These are phyloP conservation scores for Drosophila birchii DNA, from an alignment of 2,888 invertebrate genomes.

Conservation along the genomic window DNA sequence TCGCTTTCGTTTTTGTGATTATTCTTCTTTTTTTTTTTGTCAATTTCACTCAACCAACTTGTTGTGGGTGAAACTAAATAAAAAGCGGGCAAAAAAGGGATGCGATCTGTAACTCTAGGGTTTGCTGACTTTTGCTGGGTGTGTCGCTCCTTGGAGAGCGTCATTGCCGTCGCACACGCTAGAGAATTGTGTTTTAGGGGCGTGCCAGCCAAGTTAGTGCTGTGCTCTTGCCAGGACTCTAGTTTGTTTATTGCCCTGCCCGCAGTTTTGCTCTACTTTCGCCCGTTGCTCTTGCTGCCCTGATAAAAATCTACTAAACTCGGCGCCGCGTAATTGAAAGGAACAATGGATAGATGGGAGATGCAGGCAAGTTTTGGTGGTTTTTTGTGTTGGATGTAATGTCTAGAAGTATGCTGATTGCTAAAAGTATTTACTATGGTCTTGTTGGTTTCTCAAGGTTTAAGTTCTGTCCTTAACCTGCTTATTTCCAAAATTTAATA, in stretches of 20 bases:
- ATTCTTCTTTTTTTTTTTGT: neutral
- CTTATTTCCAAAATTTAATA: too few relatives aligned
- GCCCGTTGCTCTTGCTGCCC: slow-evolving; percentile 7
- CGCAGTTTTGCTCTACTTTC: slow-evolving; percentile 40
- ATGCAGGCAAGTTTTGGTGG: slow-evolving; percentile 26
- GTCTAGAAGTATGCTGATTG: slow-evolving; percentile 27
- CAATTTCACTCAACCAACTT: slow-evolving; percentile 29
- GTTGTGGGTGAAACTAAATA: slow-evolving; percentile 31
- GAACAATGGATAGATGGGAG: slow-evolving; percentile 21
- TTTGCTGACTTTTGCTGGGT: slow-evolving; percentile 18
- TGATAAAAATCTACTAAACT: slow-evolving; percentile 66
- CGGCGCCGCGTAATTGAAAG: slow-evolving; percentile 61
- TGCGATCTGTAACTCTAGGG: neutral
- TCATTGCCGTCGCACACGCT: slow-evolving; percentile 61
- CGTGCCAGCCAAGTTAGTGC: slow-evolving; percentile 47
- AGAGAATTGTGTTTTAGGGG: slow-evolving; percentile 39
- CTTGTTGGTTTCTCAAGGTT: neutral
- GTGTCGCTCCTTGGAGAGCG: slow-evolving; percentile 43
- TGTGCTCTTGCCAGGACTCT: slow-evolving; percentile 26
- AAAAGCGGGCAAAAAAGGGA: slow-evolving; percentile 1
- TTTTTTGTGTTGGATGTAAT: slow-evolving; percentile 1
- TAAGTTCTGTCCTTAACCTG: neutral
- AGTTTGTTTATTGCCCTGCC: slow-evolving; percentile 46
- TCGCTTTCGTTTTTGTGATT: neutral
- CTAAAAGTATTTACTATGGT: slow-evolving; percentile 3